phyloP scores from a whole-genome alignment of 2,888 invertebrate genomes.

The Lasioglossum figueresi region DNA sequence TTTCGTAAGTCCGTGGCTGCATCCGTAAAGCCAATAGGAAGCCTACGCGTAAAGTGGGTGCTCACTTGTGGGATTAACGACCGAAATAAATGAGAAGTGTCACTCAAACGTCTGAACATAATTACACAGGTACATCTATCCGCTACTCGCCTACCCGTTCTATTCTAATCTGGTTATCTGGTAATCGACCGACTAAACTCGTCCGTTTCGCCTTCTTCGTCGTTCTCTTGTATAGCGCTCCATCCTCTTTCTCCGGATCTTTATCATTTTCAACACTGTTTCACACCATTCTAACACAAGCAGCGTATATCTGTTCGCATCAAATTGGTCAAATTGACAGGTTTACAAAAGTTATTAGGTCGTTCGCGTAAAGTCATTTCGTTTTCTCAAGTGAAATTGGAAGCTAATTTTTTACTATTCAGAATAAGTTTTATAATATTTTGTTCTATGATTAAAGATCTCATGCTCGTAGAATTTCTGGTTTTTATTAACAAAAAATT shows the following conservation, averaged over 20 bases:
- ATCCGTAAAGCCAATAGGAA: conserved; percentile 17
- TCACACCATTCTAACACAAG: background rate
- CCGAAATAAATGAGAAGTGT: conserved; percentile 79
- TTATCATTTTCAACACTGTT: background rate
- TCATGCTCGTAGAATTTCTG: too few relatives aligned
- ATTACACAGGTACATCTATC: conserved; percentile 72
- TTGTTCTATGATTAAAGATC: too few relatives aligned
- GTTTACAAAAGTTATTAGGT: background rate
- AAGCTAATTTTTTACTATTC: too few relatives aligned
- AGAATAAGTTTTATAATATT: too few relatives aligned
- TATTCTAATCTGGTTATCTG: conserved; percentile 78
- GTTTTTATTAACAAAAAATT: too few relatives aligned
- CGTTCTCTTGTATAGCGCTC: background rate
- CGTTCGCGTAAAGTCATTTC: too few relatives aligned
- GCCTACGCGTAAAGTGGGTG: conserved; percentile 27
- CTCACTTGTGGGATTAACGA: conserved; percentile 54
- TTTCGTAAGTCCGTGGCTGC: background rate
- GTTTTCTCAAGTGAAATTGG: too few relatives aligned
- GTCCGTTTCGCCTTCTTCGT: conserved; percentile 12
- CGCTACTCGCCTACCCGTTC: conserved; percentile 66
- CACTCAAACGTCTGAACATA: conserved; percentile 79
- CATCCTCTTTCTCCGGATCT: background rate
- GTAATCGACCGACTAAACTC: conserved; percentile 62
- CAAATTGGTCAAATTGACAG: background rate
- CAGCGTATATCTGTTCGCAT: background rate